A percentile compares a stretch with the other conserved stretches of the same genome.
Evolutionary conservation across 2,888 invertebrate genomes (phyloP).

Genomic region (Drosophila pseudotalamancana): DNA sequence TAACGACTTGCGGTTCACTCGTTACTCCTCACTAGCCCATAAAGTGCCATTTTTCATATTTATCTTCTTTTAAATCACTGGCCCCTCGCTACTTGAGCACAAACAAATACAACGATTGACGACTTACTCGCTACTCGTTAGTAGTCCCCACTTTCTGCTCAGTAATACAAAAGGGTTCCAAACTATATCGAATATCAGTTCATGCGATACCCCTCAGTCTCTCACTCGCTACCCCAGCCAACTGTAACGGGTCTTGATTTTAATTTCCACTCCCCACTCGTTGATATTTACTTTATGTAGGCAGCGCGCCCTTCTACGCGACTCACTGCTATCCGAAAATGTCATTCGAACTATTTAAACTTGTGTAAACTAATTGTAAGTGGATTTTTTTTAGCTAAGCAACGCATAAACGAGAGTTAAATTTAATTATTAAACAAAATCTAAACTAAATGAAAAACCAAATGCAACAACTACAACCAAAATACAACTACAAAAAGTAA

Average conservation of each 20-base stretch:
- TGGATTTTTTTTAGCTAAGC: slow-evolving; percentile 75
- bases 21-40: neutral
- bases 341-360: slow-evolving; percentile 61
- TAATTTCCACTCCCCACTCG: neutral
- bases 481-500: slow-evolving; percentile 16
- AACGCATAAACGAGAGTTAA: slow-evolving; percentile 70
- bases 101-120: neutral
- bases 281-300: neutral
- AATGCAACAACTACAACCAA: slow-evolving; percentile 44
- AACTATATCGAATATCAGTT: too few species aligned
- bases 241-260: neutral
- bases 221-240: too few species aligned
- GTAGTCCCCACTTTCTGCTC: neutral
- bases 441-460: slow-evolving; percentile 46
- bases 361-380: slow-evolving; percentile 75
- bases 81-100: too few species aligned
- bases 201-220: too few species aligned
- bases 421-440: slow-evolving; percentile 58
- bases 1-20: neutral
- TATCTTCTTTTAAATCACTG: too few species aligned
- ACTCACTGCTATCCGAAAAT: slow-evolving; percentile 22
- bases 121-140: neutral
- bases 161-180: too few species aligned
- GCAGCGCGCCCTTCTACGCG: neutral
- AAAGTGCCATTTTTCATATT: neutral